Conservation (phyloP, 2,888 invertebrate genomes). For the Eucriotettix oculatus region DNA sequence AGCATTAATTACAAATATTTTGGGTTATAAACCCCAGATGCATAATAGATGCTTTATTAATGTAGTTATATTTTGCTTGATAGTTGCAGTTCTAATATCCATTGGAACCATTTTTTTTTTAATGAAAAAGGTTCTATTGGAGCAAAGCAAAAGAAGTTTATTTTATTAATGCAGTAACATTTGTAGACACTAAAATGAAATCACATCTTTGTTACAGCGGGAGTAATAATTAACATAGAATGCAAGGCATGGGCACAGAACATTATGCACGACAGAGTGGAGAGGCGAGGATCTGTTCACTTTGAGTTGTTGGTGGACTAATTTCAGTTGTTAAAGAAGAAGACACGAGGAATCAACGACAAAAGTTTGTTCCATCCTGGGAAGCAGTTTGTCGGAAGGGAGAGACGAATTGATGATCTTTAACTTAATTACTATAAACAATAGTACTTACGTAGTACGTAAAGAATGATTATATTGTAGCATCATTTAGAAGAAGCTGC, state of each 20-base stretch:
- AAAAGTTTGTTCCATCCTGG: background rate
- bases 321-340: conserved; percentile 17
- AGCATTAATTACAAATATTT: too few relatives aligned
- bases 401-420: background rate
- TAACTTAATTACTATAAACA: background rate
- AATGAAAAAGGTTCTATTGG: too few relatives aligned
- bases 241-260: conserved; percentile 89
- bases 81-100: too few relatives aligned
- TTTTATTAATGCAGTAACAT: too few relatives aligned
- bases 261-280: conserved; percentile 71
- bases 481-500: background rate
- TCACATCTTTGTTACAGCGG: conserved; percentile 36
- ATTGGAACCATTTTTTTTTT: too few relatives aligned
- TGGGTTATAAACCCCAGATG: too few relatives aligned
- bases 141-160: too few relatives aligned
- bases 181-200: too few relatives aligned
- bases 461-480: background rate
- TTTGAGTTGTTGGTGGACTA: conserved; percentile 90
- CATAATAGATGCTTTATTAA: too few relatives aligned
- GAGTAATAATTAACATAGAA: conserved; percentile 81
- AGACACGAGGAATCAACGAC: background rate
- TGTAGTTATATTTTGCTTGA: too few relatives aligned
- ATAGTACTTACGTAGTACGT: background rate
- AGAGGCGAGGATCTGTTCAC: conserved; percentile 83
- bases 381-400: background rate